Base-by-base conservation (phyloP, 2,797 vertebrate genomes). In the Picus viridis region DNA sequence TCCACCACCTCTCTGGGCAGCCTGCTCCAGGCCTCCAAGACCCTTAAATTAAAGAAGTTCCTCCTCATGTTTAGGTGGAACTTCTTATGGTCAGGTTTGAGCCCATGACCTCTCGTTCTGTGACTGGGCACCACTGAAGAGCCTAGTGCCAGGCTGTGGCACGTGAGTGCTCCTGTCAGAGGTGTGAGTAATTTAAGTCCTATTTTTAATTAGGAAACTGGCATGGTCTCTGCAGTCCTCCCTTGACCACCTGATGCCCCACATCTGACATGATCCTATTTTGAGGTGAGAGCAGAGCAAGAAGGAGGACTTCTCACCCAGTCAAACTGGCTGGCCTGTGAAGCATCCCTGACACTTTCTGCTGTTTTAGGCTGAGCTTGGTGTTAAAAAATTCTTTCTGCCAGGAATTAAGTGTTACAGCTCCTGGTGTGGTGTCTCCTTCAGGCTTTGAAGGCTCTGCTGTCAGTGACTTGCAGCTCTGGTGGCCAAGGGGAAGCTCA, bases 241-340 rank as follows among this genome's bases (percentile, higher is more conserved):
- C 58, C 19, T 41, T 9, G 49, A 0, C 23, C 29, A 12, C 26
- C 49, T 1, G 1, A 20, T 9, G 22, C 68, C 41, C 36, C 0
- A 1, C 41, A 4, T 56, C 10, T 4, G 2, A 2, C 1, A 11
- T 12, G 29, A 12, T 12, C 27, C 43, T 0, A 0, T 53, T n/a
- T 29, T 27, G 34, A 43, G 34, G n/a, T 20, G 71, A 51, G 62
- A 41, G 63, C 54, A 36, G 63, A 71, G 72, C 67, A 19, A 76
- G 51, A 34, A 67, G 11, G 51, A 43, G 62, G 15, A 16, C 49
- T 77, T 69, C 39, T 65, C 32, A 17, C 11, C 47, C 2, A 7
- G 19, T 49, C 53, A 30, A 4, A 2, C 20, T 32, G 27, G 6
- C 56, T 1, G 2, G 9, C 36, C 45, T 67, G 51, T 34, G 27